phyloP scores from a whole-genome alignment of 2,797 vertebrate genomes.

The Poeciliopsis paucimaculata region DNA sequence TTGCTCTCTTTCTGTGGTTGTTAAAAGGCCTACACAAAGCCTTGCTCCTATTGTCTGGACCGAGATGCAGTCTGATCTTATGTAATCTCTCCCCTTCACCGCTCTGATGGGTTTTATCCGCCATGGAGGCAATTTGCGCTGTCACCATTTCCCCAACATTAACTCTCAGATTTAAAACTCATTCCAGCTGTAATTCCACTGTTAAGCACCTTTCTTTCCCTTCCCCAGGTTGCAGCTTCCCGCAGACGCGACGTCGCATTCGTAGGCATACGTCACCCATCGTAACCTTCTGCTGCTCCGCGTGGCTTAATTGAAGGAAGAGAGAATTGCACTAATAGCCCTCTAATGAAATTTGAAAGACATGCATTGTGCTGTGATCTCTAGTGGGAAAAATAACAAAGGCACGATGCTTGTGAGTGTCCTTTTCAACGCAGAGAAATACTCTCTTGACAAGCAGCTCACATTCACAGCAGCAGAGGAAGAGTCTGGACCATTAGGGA shows the following conservation, averaged over 20 bases:
- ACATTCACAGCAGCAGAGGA: constrained; percentile 41
- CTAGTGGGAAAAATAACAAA: constrained; percentile 27
- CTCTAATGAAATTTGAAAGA: constrained; percentile 43
- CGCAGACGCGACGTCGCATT: constrained; percentile 68
- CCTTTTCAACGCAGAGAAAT: constrained; percentile 15
- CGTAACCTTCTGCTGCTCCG: constrained; percentile 52
- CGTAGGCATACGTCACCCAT: constrained; percentile 62
- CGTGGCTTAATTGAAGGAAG: constrained; percentile 77
- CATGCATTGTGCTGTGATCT: constrained; percentile 16
- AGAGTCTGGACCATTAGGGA: constrained; percentile 56
- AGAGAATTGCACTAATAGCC: constrained; percentile 49
- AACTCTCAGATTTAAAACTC: constrained; percentile 82
- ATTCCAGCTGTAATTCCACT: constrained; percentile 79
- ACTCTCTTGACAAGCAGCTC: constrained; percentile 27
- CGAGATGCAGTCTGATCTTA: constrained; percentile 58
- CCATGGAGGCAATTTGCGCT: constrained; percentile 75
- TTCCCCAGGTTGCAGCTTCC: constrained; percentile 58
- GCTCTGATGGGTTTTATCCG: constrained; percentile 68
- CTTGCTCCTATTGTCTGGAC: constrained; percentile 46
- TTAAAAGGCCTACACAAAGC: constrained; percentile 35
- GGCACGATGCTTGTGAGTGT: constrained; percentile 8
- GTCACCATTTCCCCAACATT: constrained; percentile 82
- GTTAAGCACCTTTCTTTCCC: constrained; percentile 82
- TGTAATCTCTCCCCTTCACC: constrained; percentile 62
- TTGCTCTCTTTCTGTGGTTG: not conserved